Percentiles rank a stretch among this genome's conserved stretches.
Evolutionary conservation across 2,888 invertebrate genomes (phyloP).

Genomic region (Caenorhabditis angaria): DNA sequence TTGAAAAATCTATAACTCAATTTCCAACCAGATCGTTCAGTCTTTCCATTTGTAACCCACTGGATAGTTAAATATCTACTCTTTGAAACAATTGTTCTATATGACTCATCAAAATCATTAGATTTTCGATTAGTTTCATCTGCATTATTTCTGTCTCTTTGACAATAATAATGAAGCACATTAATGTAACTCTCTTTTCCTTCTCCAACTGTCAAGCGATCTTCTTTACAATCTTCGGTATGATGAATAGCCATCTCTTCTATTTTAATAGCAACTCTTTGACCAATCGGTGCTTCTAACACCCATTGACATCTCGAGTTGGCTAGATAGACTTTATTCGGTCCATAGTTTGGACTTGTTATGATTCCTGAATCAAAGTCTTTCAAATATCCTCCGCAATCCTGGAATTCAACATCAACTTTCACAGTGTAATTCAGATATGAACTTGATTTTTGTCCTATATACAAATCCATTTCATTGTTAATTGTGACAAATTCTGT

Average conservation of each 20-base stretch:
- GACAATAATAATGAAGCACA: neutral
- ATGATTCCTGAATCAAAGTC: constrained; percentile 48
- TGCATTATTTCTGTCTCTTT: neutral
- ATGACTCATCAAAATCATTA: neutral
- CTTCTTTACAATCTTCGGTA: neutral
- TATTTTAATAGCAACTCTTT: constrained; percentile 3
- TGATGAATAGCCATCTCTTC: neutral
- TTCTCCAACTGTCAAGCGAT: neutral
- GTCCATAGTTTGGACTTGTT: constrained; percentile 43
- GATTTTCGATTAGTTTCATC: neutral
- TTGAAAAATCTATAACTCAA: neutral
- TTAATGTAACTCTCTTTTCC: neutral
- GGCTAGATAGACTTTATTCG: constrained; percentile 30
- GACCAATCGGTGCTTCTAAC: constrained; percentile 65
- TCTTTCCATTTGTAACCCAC: neutral
- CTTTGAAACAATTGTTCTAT: neutral
- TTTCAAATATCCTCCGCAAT: constrained; percentile 54
- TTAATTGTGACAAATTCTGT: too few species aligned
- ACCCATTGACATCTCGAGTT: constrained; percentile 63
- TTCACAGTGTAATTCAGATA: constrained; percentile 16
- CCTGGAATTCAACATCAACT: constrained; percentile 37
- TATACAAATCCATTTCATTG: too few species aligned
- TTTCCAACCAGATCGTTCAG: neutral
- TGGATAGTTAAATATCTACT: neutral
- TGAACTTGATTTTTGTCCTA: neutral